Conservation (phyloP, 2,888 invertebrate genomes). For the Campoplex nolae region DNA sequence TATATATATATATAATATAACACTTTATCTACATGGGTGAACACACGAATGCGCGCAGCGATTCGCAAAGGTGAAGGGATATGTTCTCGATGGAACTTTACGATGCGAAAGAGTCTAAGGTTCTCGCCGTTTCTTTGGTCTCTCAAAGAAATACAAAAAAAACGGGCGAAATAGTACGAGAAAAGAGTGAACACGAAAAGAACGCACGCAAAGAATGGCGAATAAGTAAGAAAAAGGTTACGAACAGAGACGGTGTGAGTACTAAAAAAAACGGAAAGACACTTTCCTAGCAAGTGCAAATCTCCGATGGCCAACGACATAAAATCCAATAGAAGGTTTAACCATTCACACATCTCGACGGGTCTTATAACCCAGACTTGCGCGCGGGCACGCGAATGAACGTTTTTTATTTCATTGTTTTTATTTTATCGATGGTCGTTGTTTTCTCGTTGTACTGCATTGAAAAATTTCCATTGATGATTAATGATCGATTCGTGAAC, state of each 20-base stretch:
- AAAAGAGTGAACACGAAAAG: conserved; percentile 31
- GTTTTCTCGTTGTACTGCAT: not conserved
- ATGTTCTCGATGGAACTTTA: conserved; percentile 60
- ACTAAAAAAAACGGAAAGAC: conserved; percentile 22
- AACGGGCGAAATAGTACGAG: conserved; percentile 38
- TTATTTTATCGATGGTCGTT: not conserved
- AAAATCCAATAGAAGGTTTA: conserved; percentile 53
- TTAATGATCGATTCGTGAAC: not conserved
- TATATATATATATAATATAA: not conserved
- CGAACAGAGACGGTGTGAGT: not conserved
- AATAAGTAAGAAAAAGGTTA: conserved; percentile 34
- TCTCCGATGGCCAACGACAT: conserved; percentile 52
- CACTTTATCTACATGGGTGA: conserved; percentile 39
- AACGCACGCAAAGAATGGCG: conserved; percentile 10
- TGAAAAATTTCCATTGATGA: not conserved
- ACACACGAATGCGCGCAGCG: conserved; percentile 33
- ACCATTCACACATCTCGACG: conserved; percentile 7
- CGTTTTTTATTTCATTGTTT: not conserved
- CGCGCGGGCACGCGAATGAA: not conserved
- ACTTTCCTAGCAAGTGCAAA: conserved; percentile 42
- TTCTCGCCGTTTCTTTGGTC: conserved; percentile 30
- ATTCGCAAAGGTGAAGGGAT: conserved; percentile 37
- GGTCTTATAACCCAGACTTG: not conserved
- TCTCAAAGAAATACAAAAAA: conserved; percentile 35
- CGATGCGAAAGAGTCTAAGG: conserved; percentile 36